Evolutionary conservation across 2,797 vertebrate genomes (phyloP), one percentile per base, ranked within the genome.

Genomic region (Xiphophorus birchmanni): DNA sequence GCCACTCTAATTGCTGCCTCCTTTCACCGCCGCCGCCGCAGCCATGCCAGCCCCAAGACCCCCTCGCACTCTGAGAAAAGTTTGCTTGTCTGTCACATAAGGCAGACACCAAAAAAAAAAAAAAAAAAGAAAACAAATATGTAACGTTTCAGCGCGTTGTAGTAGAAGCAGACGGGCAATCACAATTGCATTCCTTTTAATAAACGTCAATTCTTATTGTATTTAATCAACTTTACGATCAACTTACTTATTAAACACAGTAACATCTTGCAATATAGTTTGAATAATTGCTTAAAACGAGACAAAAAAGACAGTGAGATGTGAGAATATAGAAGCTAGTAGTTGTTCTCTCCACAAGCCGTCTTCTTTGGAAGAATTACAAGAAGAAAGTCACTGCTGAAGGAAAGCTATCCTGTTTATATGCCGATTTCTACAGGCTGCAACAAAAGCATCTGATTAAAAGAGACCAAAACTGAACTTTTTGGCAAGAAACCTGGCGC

Each of bases 1-100:
- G 76, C 89, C 83, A 88, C 77, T 76, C 93, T 96, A 96, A 96
- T 96, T 96, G 95, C 95, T 91, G 91, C 93, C 93, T 94, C 93
- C 94, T 95, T 94, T 26, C 52, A 26, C 52, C 94, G 92, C 90
- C 91, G 93, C 84, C 87, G 80, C 75, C 78, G 48, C 87, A 75
- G 58, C 87, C 85, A 87, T 76, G 81, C 87, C 86, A 87, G 82
- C 87, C 79, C 89, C 73, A 54, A 85, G 86, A 47, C 79, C 69
- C 82, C 71, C 86, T 73, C 52, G 69, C 74, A 87, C 82, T 86
- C 79, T 73, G 76, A 84, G 90, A 37, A 94, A 92, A 91, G 87
- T 94, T 94, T 90, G 50, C 78, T 80, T 29, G 67, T 89, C 89
- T 86, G 81, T 92, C 89, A 90, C 88, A 89, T 90, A 88, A 82